phyloP scores from a whole-genome alignment of 2,888 invertebrate genomes.

The Archips xylosteana region DNA sequence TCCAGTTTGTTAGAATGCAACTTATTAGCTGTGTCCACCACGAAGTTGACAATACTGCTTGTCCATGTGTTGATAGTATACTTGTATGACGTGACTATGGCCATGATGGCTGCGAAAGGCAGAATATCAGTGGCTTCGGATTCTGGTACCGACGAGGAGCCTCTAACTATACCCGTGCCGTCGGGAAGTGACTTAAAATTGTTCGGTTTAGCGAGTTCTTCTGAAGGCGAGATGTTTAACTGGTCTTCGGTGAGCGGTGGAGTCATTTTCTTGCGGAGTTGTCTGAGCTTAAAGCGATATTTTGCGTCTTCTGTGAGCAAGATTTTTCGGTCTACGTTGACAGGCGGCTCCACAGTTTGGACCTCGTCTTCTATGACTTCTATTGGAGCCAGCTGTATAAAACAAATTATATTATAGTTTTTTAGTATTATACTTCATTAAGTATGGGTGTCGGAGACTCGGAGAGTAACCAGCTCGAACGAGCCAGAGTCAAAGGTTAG shows the following conservation, averaged over 20 bases:
- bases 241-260: constrained; percentile 66
- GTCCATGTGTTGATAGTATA: constrained; percentile 87
- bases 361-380: constrained; percentile 67
- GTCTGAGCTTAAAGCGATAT: constrained; percentile 68
- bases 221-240: constrained; percentile 61
- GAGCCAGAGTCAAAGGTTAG: too few relatives aligned
- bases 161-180: constrained; percentile 85
- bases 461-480: too few relatives aligned
- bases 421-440: too few relatives aligned
- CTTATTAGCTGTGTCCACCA: constrained; percentile 77
- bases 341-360: constrained; percentile 57
- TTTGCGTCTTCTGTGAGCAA: constrained; percentile 74
- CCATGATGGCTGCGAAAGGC: constrained; percentile 86
- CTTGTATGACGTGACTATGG: constrained; percentile 86
- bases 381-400: constrained; percentile 62
- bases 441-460: too few relatives aligned
- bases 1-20: constrained; percentile 71
- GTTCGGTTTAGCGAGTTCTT: constrained; percentile 83
- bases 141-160: constrained; percentile 71
- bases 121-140: constrained; percentile 66
- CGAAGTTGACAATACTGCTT: constrained; percentile 84
- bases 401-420: not conserved
- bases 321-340: constrained; percentile 66
- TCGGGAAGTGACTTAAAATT: constrained; percentile 87
- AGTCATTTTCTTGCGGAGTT: constrained; percentile 70